A percentile compares a stretch with the other conserved stretches of the same genome.
phyloP scores from a whole-genome alignment of 2,888 invertebrate genomes.

The Trichopria drosophilae region DNA sequence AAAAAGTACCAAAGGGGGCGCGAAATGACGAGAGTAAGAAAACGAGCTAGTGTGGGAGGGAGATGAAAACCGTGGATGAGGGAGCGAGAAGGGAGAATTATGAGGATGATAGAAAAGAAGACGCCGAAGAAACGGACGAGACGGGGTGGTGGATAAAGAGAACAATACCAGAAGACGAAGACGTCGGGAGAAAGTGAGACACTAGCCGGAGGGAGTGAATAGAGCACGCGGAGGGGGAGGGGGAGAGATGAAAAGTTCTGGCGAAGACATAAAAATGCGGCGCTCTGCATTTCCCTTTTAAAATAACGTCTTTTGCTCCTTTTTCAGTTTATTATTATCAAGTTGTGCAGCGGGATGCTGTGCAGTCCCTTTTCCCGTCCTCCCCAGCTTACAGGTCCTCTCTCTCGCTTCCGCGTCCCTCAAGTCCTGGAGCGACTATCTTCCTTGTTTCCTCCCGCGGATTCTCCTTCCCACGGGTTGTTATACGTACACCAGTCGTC shows the following conservation, averaged over 20 bases:
- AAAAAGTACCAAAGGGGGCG: conserved; percentile 10
- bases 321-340: conserved; percentile 59
- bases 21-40: background rate
- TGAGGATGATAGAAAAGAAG: too few species aligned
- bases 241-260: conserved; percentile 52
- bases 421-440: background rate
- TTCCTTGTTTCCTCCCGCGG: conserved; percentile 13
- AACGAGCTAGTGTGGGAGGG: conserved; percentile 29
- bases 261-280: conserved; percentile 59
- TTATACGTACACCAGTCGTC: too few species aligned
- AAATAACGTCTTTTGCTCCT: conserved; percentile 57
- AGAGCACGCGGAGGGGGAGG: conserved; percentile 13
- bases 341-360: conserved; percentile 46
- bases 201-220: background rate
- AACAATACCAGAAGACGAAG: too few species aligned
- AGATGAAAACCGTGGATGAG: too few species aligned
- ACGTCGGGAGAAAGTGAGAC: too few species aligned
- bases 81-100: too few species aligned
- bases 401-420: conserved; percentile 13
- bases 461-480: too few species aligned
- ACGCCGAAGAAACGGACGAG: too few species aligned
- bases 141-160: too few species aligned
- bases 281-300: conserved; percentile 58
- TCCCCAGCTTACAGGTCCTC: conserved; percentile 15
- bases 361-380: conserved; percentile 16